A percentile compares a stretch with the other conserved stretches of the same genome.
Conservation (phyloP, 23 tunicate species). For the Botrylloides violaceus region DNA sequence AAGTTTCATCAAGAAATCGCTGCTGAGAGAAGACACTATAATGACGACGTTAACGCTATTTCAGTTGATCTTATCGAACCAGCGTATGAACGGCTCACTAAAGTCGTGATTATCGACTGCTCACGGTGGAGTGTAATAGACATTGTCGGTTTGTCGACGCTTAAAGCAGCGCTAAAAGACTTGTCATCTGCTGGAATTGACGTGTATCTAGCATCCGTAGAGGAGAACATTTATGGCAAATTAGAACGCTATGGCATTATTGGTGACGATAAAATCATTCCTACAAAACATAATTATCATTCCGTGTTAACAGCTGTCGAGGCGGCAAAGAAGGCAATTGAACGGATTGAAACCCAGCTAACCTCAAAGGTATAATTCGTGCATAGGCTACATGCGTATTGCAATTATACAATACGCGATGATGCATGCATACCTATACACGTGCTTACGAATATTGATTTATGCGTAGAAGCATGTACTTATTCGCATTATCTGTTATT, state of each 20-base stretch:
- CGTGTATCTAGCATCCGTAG: background rate
- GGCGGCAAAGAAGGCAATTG: conserved; percentile 18
- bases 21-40: background rate
- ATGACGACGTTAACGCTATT: background rate
- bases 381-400: too few species aligned
- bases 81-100: background rate
- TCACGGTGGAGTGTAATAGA: conserved; percentile 79
- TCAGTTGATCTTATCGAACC: background rate
- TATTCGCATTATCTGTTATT: too few species aligned
- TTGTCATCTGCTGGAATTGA: background rate
- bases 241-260: background rate
- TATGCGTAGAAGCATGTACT: too few species aligned
- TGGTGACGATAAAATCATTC: background rate
- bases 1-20: background rate
- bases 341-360: background rate
- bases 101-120: conserved; percentile 62
- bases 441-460: too few species aligned
- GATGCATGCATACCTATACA: too few species aligned
- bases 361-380: background rate
- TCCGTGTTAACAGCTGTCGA: conserved; percentile 8
- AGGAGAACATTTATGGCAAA: background rate
- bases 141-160: conserved; percentile 56
- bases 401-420: too few species aligned
- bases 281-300: conserved; percentile 1
- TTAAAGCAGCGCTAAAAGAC: conserved; percentile 36